Base-by-base conservation (phyloP, 1,140 invertebrate genomes). In the Lasaia peninsularis region DNA sequence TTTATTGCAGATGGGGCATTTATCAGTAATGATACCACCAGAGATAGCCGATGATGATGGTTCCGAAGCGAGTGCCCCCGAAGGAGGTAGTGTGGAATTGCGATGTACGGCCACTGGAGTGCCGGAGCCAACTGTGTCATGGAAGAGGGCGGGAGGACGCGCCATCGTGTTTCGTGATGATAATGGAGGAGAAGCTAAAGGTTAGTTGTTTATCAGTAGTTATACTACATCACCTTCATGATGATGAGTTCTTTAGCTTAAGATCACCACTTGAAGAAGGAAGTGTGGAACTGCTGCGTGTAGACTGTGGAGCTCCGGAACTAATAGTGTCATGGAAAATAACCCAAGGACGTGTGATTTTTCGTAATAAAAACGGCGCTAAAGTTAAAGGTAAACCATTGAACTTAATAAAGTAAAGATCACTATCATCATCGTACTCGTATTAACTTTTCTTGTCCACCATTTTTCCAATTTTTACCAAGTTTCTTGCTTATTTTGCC, bases 21-120 rank as follows among this genome's bases (percentile, higher is more conserved):
- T 97, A 78, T 92, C 94, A 64, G 95, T 97, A 62, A 93, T 96
- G 60, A 94, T 96, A 68, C 95, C 95, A 18, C 95, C 95, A 44
- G 95, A 96, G 75, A 96, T 96, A 67, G 88, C 95, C 52, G 92
- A 94, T 71, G 94, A 95, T 54, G 81, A 87, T 9, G 89, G 90
- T 5, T 89, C 90, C 0, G 89, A 91, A 34, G 88, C 89, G 3
- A 80, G 76, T 12, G 71, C 81, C 0, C 68, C 72, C 0, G 96
- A 97, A 84, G 95, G 95, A n/a, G 94, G 95, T 1, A 93, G 93
- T 21, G 93, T 96, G 35, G 92, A 92, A 35, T 88, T 98, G 3
- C 90, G 91, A 34, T 98, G 96, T 76, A 92, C 92, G 50, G 95
- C 96, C 0, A 94, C 93, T 0, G 96, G 96, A 21, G 92, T 94